Conservation (phyloP, 2,113 vertebrate genomes). For the Rallus limicola region DNA sequence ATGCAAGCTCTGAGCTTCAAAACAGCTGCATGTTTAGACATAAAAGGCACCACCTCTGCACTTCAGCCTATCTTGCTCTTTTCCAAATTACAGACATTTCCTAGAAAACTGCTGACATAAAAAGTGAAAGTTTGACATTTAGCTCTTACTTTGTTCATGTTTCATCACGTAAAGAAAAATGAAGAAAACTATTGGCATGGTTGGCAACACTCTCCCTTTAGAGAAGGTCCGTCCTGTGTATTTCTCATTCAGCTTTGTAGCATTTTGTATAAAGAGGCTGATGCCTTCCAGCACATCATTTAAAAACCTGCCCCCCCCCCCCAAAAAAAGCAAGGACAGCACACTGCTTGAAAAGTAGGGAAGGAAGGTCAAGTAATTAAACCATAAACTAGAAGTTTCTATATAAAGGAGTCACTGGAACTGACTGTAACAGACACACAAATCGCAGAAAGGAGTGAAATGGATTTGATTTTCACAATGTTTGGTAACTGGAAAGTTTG, state of each 20-base stretch:
- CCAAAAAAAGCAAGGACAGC: background rate
- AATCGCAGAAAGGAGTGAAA: background rate
- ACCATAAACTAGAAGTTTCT: background rate
- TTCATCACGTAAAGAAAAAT: background rate
- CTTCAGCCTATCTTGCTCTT: background rate
- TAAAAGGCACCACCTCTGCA: background rate
- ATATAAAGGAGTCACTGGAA: background rate
- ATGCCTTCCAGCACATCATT: background rate
- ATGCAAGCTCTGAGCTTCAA: background rate
- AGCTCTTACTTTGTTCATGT: background rate
- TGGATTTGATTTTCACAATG: background rate
- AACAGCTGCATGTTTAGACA: background rate
- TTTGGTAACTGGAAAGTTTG: background rate
- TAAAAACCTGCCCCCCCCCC: background rate
- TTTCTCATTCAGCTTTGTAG: background rate
- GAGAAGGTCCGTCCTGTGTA: background rate
- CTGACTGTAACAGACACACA: background rate
- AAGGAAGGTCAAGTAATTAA: conserved; percentile 16
- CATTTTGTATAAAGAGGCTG: background rate
- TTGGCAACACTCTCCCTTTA: background rate
- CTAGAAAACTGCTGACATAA: background rate
- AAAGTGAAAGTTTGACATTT: background rate
- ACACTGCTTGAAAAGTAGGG: background rate
- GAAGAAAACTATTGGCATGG: background rate
- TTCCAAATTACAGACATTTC: background rate